Base-by-base conservation (phyloP, 2,888 invertebrate species). In the Ryuthela nishihirai region DNA sequence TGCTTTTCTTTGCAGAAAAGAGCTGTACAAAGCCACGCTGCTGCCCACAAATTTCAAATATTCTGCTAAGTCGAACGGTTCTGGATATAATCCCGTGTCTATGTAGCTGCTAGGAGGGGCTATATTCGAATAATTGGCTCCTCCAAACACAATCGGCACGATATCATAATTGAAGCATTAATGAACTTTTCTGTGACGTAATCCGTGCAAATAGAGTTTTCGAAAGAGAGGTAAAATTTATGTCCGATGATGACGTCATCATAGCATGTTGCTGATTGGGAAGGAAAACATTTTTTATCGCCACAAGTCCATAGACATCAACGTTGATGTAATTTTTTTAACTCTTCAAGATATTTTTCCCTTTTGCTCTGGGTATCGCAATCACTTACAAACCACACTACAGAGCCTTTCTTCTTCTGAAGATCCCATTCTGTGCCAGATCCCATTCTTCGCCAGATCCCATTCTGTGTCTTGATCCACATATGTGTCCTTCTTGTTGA, bases 151-250 rank as follows among this genome's bases (percentile, higher is more conserved):
- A 5, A 73, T 62, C 0, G 70, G 71, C 10, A 72, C 64, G 10
- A 70, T 64, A 34, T 69, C 58, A n/a, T 64, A 52, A 7, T 56
- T 56, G n/a, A 70, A 62, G 64, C 55, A 5, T 62, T 55, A 47
- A 67, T 69, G 12, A 71, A 64, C 39, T 72, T 72, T 44, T 72
- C 72, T 0, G 70, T 71, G 0, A 72, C 66, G 61, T 72, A 72
- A 49, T 72, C 70, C n/a, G 54, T 53, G 54, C 72, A 72, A 60
- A 64, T 49, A 5, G 61, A 60, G 43, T 59, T 56, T 43, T 61
- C 63, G n/a, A 63, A 55, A 2, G 60, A 60, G 12, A 63, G 34
- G 18, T 64, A 61, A 43, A 56, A 56, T 29, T 54, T 56, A 36
- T 56, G 60, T 3, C 40, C 7, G 2, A 67, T 70, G 36, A 70